Evolutionary conservation across 2,797 vertebrate species (phyloP).

Genomic region (Smutsia gigantea): DNA sequence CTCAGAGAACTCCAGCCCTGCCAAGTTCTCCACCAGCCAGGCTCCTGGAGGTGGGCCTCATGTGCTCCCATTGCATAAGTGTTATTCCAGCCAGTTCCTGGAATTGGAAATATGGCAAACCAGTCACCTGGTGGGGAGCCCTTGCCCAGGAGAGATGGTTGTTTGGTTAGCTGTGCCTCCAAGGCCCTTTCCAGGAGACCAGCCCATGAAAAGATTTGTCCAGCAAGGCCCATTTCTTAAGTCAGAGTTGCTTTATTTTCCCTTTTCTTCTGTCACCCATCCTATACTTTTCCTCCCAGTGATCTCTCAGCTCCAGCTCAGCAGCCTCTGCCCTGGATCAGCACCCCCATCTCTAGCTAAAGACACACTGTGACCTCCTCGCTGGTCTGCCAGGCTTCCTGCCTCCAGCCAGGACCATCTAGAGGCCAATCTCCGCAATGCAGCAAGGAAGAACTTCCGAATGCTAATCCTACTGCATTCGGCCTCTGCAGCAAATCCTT

Average conservation of each 20-base stretch:
- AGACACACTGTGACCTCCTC: not conserved
- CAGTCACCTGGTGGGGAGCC: constrained; percentile 78
- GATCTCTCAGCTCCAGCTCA: not conserved
- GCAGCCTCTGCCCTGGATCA: not conserved
- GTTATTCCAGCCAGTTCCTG: constrained; percentile 77
- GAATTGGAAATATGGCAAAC: constrained; percentile 76
- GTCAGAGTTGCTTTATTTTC: constrained; percentile 38
- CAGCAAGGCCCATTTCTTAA: constrained; percentile 38
- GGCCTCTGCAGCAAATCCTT: not conserved
- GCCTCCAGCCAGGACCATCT: not conserved
- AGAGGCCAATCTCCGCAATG: not conserved
- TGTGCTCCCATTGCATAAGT: constrained; percentile 57
- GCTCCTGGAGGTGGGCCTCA: constrained; percentile 66
- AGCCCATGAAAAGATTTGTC: constrained; percentile 46
- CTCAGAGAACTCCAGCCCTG: not conserved
- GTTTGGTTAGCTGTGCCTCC: constrained; percentile 70
- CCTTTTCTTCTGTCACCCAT: not conserved
- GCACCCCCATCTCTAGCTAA: not conserved
- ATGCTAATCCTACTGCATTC: not conserved
- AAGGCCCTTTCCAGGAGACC: constrained; percentile 42
- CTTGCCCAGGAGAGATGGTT: constrained; percentile 36
- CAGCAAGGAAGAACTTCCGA: not conserved
- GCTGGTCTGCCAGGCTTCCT: not conserved
- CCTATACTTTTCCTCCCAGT: not conserved
- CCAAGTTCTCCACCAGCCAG: constrained; percentile 75